Conservation (phyloP, 2,113 vertebrate species). For the Setophaga coronata region DNA sequence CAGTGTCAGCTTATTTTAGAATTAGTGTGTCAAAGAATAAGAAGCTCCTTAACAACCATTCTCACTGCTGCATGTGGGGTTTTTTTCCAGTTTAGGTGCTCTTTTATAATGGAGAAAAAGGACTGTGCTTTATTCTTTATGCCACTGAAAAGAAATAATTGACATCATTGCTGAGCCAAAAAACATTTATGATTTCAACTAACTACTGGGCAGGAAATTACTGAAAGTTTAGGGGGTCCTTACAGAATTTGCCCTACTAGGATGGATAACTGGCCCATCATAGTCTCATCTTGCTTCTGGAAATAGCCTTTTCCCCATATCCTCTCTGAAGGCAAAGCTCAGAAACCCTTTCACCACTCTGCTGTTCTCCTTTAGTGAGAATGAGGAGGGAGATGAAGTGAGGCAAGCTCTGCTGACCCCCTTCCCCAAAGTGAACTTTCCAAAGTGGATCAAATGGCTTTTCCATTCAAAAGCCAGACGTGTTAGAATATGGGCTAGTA, state of each 20-base stretch:
- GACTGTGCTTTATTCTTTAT: not conserved
- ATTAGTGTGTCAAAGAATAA: not conserved
- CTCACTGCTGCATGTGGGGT: not conserved
- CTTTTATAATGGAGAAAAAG: not conserved
- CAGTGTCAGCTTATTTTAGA: not conserved
- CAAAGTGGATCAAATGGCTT: not conserved
- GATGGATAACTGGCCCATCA: not conserved
- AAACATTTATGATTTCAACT: not conserved
- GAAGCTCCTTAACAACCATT: not conserved
- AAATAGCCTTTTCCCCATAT: not conserved
- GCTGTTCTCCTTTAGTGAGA: not conserved
- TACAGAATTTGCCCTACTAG: not conserved
- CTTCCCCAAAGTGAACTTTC: not conserved
- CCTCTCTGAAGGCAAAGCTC: not conserved
- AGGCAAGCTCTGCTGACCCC: rapidly evolving
- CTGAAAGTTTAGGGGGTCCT: not conserved
- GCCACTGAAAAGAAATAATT: not conserved
- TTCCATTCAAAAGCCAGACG: not conserved
- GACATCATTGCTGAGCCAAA: not conserved
- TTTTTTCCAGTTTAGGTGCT: not conserved
- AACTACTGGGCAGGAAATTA: not conserved
- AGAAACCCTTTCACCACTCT: not conserved
- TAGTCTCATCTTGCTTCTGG: not conserved
- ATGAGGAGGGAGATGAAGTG: not conserved
- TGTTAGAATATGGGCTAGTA: not conserved